phyloP scores from a whole-genome alignment of 2,113 vertebrate species.

The Silurus asotus region DNA sequence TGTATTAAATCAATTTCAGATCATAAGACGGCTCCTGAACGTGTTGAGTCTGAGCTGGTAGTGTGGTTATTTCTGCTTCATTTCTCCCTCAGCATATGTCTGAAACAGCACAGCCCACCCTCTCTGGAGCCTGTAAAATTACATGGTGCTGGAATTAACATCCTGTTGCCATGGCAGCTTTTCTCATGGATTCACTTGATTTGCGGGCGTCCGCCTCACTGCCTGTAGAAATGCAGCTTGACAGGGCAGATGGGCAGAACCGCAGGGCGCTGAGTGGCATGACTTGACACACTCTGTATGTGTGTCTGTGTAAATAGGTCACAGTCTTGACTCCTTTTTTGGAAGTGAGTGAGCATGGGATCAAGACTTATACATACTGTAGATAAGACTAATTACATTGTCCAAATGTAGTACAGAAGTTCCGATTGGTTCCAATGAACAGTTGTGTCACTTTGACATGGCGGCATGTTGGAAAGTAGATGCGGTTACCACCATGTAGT shows the following conservation, averaged over 20 bases:
- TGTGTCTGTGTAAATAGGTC: slow-evolving; percentile 19
- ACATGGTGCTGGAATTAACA: slow-evolving; percentile 30
- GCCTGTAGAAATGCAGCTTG: slow-evolving; percentile 35
- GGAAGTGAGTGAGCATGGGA: background rate
- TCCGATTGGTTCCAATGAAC: background rate
- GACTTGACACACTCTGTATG: slow-evolving; percentile 2
- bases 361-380: background rate
- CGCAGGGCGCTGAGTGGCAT: background rate
- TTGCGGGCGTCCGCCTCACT: background rate
- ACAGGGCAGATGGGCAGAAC: slow-evolving; percentile 33
- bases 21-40: background rate
- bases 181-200: background rate
- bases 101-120: background rate
- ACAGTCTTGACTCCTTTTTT: background rate
- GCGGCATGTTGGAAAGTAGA: background rate
- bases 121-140: slow-evolving; percentile 2
- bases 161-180: slow-evolving; percentile 38
- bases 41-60: background rate
- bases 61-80: too few species aligned
- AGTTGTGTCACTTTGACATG: background rate
- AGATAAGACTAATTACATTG: background rate
- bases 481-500: background rate
- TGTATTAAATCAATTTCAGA: background rate
- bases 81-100: background rate
- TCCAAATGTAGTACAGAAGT: too few species aligned